Evolutionary conservation across 2,888 invertebrate genomes (phyloP).

Genomic region (Tipula vernalis): DNA sequence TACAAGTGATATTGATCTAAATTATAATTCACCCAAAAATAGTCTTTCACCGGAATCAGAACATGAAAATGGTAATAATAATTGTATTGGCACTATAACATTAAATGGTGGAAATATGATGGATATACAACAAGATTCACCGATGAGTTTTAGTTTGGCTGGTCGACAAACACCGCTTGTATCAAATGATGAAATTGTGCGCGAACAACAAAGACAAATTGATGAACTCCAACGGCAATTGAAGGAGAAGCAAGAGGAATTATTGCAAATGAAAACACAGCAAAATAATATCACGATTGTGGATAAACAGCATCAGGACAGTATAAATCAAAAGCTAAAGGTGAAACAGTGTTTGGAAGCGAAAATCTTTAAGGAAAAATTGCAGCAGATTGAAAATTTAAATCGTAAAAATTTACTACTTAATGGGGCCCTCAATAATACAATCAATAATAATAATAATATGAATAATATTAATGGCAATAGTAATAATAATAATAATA

Average conservation of each 20-base stretch:
- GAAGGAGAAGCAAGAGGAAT: slow-evolving; percentile 62
- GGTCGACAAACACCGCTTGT: slow-evolving; percentile 28
- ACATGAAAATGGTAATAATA: slow-evolving; percentile 24
- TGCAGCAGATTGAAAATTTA: slow-evolving; percentile 20
- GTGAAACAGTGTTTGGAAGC: slow-evolving; percentile 58
- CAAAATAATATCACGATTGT: slow-evolving; percentile 42
- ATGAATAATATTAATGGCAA: slow-evolving; percentile 21
- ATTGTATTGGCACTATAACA: background rate
- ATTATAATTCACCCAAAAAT: slow-evolving; percentile 24
- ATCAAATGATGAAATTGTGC: slow-evolving; percentile 58
- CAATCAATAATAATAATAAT: background rate
- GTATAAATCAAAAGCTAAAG: slow-evolving; percentile 39
- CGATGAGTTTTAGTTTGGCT: slow-evolving; percentile 15
- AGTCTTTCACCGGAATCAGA: slow-evolving; percentile 25
- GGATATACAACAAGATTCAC: slow-evolving; percentile 34
- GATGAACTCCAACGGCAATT: slow-evolving; percentile 75
- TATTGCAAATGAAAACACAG: slow-evolving; percentile 53
- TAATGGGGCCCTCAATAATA: slow-evolving; percentile 21
- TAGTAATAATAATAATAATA: background rate
- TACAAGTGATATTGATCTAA: slow-evolving; percentile 29
- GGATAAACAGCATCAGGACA: slow-evolving; percentile 18
- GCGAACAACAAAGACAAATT: slow-evolving; percentile 75
- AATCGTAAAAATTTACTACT: slow-evolving; percentile 26
- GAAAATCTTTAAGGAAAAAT: slow-evolving; percentile 43
- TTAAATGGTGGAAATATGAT: slow-evolving; percentile 19